phyloP scores from a whole-genome alignment of 2,888 invertebrate genomes.

The Chrysina gloriosa region DNA sequence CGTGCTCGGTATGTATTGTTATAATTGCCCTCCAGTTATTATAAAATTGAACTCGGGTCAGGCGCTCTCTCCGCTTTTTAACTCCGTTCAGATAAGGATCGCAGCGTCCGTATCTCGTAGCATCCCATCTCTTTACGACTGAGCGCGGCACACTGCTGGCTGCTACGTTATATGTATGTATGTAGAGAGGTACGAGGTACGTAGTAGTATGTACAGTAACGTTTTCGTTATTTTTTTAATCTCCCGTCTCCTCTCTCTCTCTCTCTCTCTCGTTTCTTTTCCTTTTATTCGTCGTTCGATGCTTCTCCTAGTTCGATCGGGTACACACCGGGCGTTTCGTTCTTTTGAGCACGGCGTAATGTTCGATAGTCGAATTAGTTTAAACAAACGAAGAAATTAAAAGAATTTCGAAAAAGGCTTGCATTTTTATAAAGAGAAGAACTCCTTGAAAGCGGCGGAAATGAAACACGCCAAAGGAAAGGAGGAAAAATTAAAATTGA shows the following conservation, averaged over 20 bases:
- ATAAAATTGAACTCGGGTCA: conserved; percentile 62
- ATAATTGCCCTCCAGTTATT: conserved; percentile 59
- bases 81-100: conserved; percentile 39
- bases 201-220: too few species aligned
- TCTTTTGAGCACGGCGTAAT: too few species aligned
- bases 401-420: too few species aligned
- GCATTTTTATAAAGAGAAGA: too few species aligned
- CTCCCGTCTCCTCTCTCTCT: too few species aligned
- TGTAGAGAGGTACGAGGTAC: too few species aligned
- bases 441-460: too few species aligned
- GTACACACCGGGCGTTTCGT: background rate
- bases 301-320: background rate
- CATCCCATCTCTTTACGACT: conserved; percentile 29
- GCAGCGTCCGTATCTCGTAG: conserved; percentile 28
- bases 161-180: background rate
- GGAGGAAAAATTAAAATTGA: too few species aligned
- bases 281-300: conserved; percentile 42
- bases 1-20: conserved; percentile 61
- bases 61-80: conserved; percentile 44
- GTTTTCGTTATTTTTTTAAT: too few species aligned
- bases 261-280: conserved; percentile 41
- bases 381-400: too few species aligned
- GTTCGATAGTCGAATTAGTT: too few species aligned
- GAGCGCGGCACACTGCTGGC: conserved; percentile 12
- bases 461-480: too few species aligned